A percentile compares a stretch with the other conserved stretches of the same genome.
Evolutionary conservation across 37 sponge, comb jelly and placozoan species (phyloP).

Genomic region (Lycopodina hypogea): DNA sequence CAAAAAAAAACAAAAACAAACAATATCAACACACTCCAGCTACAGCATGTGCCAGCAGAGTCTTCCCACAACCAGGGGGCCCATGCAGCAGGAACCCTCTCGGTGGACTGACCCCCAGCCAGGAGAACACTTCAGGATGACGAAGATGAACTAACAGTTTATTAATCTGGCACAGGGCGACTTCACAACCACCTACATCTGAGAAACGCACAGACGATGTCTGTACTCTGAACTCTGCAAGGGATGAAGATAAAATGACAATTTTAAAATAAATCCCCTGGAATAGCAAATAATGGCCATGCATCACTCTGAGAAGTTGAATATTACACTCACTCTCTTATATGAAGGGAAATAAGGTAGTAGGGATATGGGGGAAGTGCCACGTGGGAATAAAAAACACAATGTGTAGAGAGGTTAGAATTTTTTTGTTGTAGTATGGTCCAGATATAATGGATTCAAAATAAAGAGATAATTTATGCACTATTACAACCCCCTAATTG

Average conservation of each 20-base stretch:
- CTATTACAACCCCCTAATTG: too few relatives aligned
- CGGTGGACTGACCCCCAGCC: conserved; percentile 79
- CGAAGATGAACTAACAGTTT: conserved; percentile 78
- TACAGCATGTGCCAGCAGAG: conserved; percentile 92
- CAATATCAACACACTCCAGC: conserved; percentile 72
- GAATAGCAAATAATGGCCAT: too few relatives aligned
- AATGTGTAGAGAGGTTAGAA: too few relatives aligned
- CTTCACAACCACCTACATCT: conserved; percentile 68
- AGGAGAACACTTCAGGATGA: conserved; percentile 81
- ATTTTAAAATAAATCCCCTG: not conserved
- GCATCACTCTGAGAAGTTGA: too few relatives aligned
- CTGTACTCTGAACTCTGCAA: conserved; percentile 50
- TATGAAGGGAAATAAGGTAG: too few relatives aligned
- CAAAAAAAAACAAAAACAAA: not conserved
- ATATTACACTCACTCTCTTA: too few relatives aligned
- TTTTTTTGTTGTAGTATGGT: too few relatives aligned
- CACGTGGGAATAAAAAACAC: too few relatives aligned
- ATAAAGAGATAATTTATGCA: too few relatives aligned
- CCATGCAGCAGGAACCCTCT: conserved; percentile 93
- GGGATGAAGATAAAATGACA: not conserved
- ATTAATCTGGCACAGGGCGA: conserved; percentile 56
- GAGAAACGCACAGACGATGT: conserved; percentile 46
- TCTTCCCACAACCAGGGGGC: conserved; percentile 99
- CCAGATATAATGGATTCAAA: too few relatives aligned
- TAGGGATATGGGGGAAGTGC: too few relatives aligned